Base-by-base conservation (phyloP, 2,797 vertebrate species). In the Crocodylus rhombifer region DNA sequence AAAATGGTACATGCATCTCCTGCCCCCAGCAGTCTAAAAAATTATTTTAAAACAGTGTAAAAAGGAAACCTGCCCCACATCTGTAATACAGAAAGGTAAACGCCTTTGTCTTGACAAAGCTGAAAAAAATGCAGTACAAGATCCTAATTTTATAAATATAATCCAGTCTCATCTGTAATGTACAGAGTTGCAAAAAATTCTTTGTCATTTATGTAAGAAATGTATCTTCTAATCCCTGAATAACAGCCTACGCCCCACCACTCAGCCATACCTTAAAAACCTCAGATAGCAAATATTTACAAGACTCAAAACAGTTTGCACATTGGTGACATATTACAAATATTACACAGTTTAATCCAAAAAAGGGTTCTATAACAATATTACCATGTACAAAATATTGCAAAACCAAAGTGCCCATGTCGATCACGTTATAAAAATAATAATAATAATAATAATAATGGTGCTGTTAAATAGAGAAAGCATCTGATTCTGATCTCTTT, bases 91-190 rank as follows among this genome's bases (percentile, higher is more conserved):
- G 88, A 92, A 93, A 89, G 78, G 64, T 80, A 67, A 71, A n/a
- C 15, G 33, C 42, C 25, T 87, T 88, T 85, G 81, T 90, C 94
- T 94, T 94, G 86, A 93, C 91, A 95, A 95, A 91, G 76, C 82
- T 94, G 94, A 92, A 96, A 96, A 94, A 91, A 87, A 25, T 76
- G 42, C 13, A 7, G 89, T 92, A 97, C 87, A 94, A 96, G 95
- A 84, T 87, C 77, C 93, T 89, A 88, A 55, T 82, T 91, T 74
- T 96, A 97, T 95, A 97, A 96, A 97, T 96, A 95, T 97, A 97
- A 85, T 92, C 80, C 30, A 90, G 75, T 95, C 82, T 94, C 93
- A 94, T 95, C 58, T 95, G 91, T 92, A 92, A 90, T 62, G 78
- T 87, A 89, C 78, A 51, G 42, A 89, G 67, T 88, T 75, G 92